Base-by-base conservation (phyloP, 2,113 vertebrate genomes). In the Oryzias celebensis region DNA sequence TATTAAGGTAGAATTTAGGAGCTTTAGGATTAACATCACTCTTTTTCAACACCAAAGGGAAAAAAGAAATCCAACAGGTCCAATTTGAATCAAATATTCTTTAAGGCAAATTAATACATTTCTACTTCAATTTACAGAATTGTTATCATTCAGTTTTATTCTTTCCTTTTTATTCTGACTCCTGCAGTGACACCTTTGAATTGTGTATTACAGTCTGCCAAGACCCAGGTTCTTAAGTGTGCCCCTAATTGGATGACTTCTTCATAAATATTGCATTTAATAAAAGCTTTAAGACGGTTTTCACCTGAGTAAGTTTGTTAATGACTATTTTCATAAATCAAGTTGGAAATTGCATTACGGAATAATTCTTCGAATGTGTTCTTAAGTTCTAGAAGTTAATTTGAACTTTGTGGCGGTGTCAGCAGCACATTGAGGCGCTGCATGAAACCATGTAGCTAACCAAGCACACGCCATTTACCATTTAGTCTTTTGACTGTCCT, bases 281-380 rank as follows among this genome's bases (percentile, higher is more conserved):
- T 67, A 49, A 78, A 56, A 62, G 74, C 71, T 77, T 77, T 68
- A 74, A 80, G 72, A 59, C 66, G 13, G 60, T 79, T 69, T 77
- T 77, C 80, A 85, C 83, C 74, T 75, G 70, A 82, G 77, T 64
- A 62, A 59, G 58, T 85, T 65, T 62, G 42, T 63, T 85, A 85
- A 85, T 85, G 74, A 75, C 83, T 75, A 65, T 73, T 78, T 68
- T 62, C 68, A 62, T 62, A 61, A 85, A 63, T 78, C 68, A 68
- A 73, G 53, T 46, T 51, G 15, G 57, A 56, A 80, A 80, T 78
- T 53, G 51, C 71, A 74, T 79, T 60, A 16, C 22, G 17, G 26
- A 58, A 61, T 77, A 72, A 82, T 67, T 76, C 61, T 15, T 71
- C 48, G 44, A 63, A 65, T 54, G 31, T 62, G 17, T 65, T 56